Evolutionary conservation across 2,888 invertebrate species (phyloP), one percentile per base, ranked within the genome.

Genomic region (Melieria omissa): DNA sequence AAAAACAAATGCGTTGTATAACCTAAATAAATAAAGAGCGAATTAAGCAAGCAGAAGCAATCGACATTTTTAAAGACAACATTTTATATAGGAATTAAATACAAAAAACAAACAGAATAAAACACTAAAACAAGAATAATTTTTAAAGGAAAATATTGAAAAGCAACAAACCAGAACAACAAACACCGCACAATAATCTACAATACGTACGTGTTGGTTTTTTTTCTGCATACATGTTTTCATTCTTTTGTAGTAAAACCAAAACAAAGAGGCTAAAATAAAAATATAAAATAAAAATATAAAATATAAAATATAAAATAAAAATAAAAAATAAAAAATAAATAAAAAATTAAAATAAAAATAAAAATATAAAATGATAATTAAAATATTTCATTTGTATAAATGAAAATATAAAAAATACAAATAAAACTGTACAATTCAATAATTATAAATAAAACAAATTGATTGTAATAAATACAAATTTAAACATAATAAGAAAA

Each of bases 111-210:
- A 29, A 29, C 29, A 29, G 2, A 29, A 29, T 29, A 29, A 29
- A 29, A 1, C 29, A 29, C 29, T 29, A 29, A 44, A 61, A 29
- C 29, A 45, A 65, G 10, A 16, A 72, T 52, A 10, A 65, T 55
- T 67, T 41, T 44, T 9, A 74, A 47, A 65, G 46, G 29, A 61
- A 71, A 68, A 54, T 57, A 66, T 55, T 70, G 66, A 63, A 54
- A 73, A 78, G 80, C 73, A 57, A 70, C n/a, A 54, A 80, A 29
- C 45, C 29, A 10, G 7, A 55, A 47, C 41, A 72, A 67, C 63
- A 77, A 83, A 83, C 81, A 82, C 81, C 82, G 83, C 83, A 83
- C 83, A 83, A 83, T 83, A 83, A 83, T 83, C 82, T 83, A 83
- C 82, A 83, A 81, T 77, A 67, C 72, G 73, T 73, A 71, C 71